Percentiles rank a stretch among this genome's conserved stretches.
Conservation (phyloP, 2,797 vertebrate genomes). For the Scolopax bukidnonensis region DNA sequence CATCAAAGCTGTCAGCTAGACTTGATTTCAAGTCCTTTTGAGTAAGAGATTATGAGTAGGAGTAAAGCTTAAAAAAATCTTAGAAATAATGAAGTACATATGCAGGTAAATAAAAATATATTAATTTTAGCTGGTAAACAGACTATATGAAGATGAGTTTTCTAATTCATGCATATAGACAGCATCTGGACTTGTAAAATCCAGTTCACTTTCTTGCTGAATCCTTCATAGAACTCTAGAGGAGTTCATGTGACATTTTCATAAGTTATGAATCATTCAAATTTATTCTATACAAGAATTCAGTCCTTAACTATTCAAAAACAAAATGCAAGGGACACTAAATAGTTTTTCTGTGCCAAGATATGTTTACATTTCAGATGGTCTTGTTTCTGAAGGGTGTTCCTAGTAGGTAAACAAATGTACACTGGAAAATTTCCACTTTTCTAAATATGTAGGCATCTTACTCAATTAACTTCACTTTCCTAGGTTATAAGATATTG, state of each 20-base stretch:
- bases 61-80: not conserved
- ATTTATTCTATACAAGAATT: not conserved
- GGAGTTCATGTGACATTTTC: not conserved
- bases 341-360: not conserved
- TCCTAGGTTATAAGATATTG: not conserved
- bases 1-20: not conserved
- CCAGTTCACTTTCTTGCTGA: not conserved
- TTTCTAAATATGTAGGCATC: not conserved
- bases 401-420: not conserved
- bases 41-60: not conserved
- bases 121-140: not conserved
- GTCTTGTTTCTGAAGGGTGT: not conserved
- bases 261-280: not conserved
- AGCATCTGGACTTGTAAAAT: not conserved
- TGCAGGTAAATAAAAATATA: not conserved
- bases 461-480: not conserved
- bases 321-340: not conserved
- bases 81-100: not conserved
- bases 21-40: not conserved
- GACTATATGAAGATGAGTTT: not conserved
- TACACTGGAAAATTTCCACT: not conserved
- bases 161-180: not conserved
- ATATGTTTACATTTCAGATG: not conserved
- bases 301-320: not conserved
- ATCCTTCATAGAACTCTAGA: not conserved